Base-by-base conservation (phyloP, 1,140 invertebrate genomes). In the Drosophila kikkawai region DNA sequence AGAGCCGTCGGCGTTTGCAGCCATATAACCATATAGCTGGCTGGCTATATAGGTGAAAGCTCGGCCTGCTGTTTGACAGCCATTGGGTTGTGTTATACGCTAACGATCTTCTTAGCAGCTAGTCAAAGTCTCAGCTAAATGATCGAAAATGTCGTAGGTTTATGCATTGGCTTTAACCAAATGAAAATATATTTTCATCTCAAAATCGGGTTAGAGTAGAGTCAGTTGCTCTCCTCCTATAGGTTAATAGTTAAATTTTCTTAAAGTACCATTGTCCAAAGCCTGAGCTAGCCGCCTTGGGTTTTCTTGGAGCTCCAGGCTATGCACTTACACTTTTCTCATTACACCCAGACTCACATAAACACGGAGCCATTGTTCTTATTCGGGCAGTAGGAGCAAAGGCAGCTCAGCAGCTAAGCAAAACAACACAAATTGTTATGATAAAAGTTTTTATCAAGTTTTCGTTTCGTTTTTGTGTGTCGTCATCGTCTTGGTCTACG, bases 361-460 rank as follows among this genome's bases (percentile, higher is more conserved):
- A 32, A 61, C 67, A 81, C 48, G 47, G n/a, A 58, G 51, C 61
- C 73, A 84, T 88, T 75, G 71, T 75, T 60, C 71, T 56, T 65
- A 22, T 44, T 73, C 50, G 69, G 44, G 37, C n/a, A 37, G 32
- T 4, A 41, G 45, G 17, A 71, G 67, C 22, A 12, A 39, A 13
- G 34, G 66, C 12, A 34, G 50, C 32, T 29, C 26, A 34, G 67
- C 36, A 60, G 68, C 70, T 73, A 60, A 76, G 70, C 71, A 88
- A 75, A 84, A 90, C 80, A 87, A 87, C 69, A 93, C 84, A 88
- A 88, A 88, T 88, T 88, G 84, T 88, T 88, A 88, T 88, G 85
- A 90, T 90, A 88, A 90, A 88, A 88, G 85, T 88, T 88, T 90
- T 90, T 88, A 88, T 90, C 84, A 88, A 88, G 85, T 90, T 88